Evolutionary conservation across 2,888 invertebrate species (phyloP).

Genomic region (Mechanitis messenoides): DNA sequence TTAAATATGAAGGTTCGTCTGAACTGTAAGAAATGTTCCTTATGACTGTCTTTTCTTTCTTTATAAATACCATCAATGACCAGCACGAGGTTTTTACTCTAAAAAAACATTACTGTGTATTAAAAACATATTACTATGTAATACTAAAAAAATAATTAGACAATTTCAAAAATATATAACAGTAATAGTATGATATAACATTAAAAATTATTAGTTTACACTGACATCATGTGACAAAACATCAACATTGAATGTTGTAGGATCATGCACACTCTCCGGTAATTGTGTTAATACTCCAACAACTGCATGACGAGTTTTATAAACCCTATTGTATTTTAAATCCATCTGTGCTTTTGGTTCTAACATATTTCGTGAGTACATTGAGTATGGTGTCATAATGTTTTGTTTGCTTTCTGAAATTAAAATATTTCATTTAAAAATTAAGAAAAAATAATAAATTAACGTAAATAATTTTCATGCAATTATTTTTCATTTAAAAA

Average conservation of each 20-base stretch:
- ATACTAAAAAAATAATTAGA: no score
- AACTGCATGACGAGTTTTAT: conserved; percentile 17
- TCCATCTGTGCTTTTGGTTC: conserved; percentile 26
- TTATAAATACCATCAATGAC: conserved; percentile 55
- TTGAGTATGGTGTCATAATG: conserved; percentile 26
- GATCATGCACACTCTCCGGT: conserved; percentile 51
- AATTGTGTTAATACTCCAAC: conserved; percentile 27
- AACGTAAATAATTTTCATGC: no score
- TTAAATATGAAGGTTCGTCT: conserved; percentile 53
- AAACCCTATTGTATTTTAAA: conserved; percentile 24
- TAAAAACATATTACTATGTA: no score
- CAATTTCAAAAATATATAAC: no score
- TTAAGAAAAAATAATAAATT: no score
- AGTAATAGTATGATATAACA: no score
- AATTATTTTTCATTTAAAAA: no score
- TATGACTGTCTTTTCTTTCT: conserved; percentile 31
- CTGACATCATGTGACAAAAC: conserved; percentile 57
- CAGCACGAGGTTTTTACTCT: conserved; percentile 45
- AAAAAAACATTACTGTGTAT: conserved; percentile 8
- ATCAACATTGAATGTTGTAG: conserved; percentile 55
- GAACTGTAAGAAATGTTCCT: conserved; percentile 41
- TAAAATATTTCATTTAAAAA: no score
- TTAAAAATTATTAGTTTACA: not conserved
- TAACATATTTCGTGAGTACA: conserved; percentile 36
- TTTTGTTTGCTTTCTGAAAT: conserved; percentile 32